Evolutionary conservation across 30 jellyfish, hydroid and myxozoan species (phyloP).

Genomic region (Aurelia aurita): DNA sequence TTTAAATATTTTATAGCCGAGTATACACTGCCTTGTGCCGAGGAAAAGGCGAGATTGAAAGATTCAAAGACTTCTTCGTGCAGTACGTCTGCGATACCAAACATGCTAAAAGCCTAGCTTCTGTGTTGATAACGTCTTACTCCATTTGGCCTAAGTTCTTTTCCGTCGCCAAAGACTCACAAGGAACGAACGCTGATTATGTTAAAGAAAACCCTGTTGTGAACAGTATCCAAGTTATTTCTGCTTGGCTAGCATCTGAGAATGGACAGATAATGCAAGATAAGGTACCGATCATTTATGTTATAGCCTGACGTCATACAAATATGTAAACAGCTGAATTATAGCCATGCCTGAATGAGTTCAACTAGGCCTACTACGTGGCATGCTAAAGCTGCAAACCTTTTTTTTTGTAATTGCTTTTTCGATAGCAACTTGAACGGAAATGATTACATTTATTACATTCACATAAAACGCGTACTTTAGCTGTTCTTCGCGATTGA

Average conservation of each 20-base stretch:
- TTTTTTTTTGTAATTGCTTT: no score
- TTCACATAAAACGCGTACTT: no score
- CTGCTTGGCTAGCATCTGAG: constrained; percentile 9
- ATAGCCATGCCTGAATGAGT: no score
- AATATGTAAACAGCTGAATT: no score
- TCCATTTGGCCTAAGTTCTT: constrained; percentile 63
- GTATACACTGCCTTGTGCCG: constrained; percentile 49
- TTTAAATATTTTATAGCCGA: constrained; percentile 34
- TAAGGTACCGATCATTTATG: constrained; percentile 6
- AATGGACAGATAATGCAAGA: neutral
- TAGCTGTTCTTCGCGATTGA: no score
- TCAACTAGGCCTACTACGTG: no score
- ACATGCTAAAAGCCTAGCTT: constrained; percentile 12
- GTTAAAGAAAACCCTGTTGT: neutral
- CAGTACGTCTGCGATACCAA: constrained; percentile 5
- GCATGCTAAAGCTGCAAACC: no score
- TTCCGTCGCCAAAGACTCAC: neutral
- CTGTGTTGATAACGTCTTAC: constrained; percentile 32
- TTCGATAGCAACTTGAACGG: no score
- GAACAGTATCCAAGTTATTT: constrained; percentile 13
- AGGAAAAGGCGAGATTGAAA: neutral
- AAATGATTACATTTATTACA: no score
- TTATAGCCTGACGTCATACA: no score
- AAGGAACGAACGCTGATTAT: neutral
- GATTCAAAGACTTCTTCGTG: constrained; percentile 18